phyloP scores from a whole-genome alignment of 37 sponge, comb jelly and placozoan species.

The Haliclona indistincta region DNA sequence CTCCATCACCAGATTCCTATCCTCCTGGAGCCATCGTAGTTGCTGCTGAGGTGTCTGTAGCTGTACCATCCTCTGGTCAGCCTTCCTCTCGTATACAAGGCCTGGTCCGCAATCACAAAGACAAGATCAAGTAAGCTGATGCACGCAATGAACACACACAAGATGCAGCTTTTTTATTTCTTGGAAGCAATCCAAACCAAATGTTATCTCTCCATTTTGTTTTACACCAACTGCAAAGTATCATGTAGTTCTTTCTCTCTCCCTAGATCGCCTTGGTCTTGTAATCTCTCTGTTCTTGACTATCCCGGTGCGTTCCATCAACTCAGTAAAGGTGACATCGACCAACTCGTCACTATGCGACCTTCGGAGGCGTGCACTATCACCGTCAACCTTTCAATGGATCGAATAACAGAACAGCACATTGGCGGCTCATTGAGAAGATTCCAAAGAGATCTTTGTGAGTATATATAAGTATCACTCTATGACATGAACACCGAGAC shows the following conservation, averaged over 20 bases:
- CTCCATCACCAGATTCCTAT: too few relatives aligned
- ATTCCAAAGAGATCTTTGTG: slow-evolving; percentile 38
- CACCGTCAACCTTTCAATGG: slow-evolving; percentile 15
- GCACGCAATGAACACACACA: too few relatives aligned
- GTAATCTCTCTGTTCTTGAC: slow-evolving; percentile 33
- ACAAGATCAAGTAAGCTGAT: too few relatives aligned
- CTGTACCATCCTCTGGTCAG: background rate
- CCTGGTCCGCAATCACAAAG: too few relatives aligned
- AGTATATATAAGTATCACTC: too few relatives aligned
- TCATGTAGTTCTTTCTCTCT: too few relatives aligned
- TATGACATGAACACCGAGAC: background rate
- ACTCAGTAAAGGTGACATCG: slow-evolving; percentile 26
- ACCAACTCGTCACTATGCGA: slow-evolving; percentile 19
- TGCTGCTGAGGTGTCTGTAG: background rate
- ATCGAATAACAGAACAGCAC: slow-evolving; percentile 8
- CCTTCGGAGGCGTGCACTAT: slow-evolving; percentile 32
- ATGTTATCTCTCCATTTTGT: too few relatives aligned
- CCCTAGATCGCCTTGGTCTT: slow-evolving; percentile 3
- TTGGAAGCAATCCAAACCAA: too few relatives aligned
- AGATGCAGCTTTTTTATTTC: too few relatives aligned
- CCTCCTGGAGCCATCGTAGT: background rate
- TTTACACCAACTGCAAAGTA: too few relatives aligned
- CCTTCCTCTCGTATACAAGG: background rate
- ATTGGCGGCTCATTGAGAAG: slow-evolving; percentile 4
- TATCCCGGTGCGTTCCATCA: slow-evolving; percentile 21